Conservation (phyloP, 2,888 invertebrate species). For the Agrochola lota region DNA sequence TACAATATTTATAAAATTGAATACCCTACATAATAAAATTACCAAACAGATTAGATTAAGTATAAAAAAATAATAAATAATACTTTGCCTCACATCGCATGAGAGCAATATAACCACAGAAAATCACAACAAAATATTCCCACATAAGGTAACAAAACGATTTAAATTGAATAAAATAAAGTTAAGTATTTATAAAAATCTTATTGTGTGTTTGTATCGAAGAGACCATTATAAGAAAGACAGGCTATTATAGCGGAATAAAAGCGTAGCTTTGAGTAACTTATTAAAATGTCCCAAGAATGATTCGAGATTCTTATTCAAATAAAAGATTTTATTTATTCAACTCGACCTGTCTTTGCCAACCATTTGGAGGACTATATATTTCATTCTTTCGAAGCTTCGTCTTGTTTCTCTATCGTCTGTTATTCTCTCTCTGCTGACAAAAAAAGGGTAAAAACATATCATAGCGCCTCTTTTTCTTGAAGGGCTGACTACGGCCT, state of each 20-base stretch:
- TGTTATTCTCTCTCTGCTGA: conserved; percentile 12
- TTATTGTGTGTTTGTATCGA: no score
- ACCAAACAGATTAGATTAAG: no score
- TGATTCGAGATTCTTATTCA: conserved; percentile 6
- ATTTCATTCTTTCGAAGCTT: background rate
- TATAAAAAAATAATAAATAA: no score
- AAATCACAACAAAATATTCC: no score
- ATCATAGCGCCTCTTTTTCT: background rate
- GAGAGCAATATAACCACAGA: no score
- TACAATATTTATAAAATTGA: no score
- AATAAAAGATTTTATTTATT: conserved; percentile 26
- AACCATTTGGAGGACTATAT: background rate
- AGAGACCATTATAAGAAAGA: no score
- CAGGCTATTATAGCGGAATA: background rate
- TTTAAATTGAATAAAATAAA: no score
- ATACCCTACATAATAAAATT: no score
- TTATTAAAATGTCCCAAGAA: conserved; percentile 22
- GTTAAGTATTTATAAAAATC: no score
- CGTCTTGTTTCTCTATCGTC: conserved; percentile 19
- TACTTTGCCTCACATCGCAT: no score
- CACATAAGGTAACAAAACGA: no score
- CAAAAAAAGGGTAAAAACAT: background rate
- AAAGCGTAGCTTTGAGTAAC: conserved; percentile 1
- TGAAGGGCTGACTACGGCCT: background rate
- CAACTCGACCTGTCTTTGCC: conserved; percentile 6